These are phyloP conservation scores for Aleiodes sp. DNA, from an alignment of 1,140 invertebrate species.

Conservation along the genomic window DNA sequence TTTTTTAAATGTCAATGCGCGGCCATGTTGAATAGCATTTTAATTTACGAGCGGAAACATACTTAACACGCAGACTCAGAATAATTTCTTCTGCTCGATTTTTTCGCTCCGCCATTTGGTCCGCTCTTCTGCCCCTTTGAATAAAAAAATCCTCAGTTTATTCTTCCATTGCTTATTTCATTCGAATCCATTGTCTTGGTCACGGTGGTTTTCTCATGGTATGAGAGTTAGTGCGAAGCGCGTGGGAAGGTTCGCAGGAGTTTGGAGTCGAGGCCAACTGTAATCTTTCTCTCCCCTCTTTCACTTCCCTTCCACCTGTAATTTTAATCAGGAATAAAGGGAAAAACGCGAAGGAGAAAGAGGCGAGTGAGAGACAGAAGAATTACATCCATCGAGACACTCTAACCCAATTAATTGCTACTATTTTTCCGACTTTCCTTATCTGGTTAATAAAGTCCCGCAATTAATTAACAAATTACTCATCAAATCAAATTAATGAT, in stretches of 20 bases:
- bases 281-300: slow-evolving; percentile 11
- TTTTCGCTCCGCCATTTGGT: slow-evolving; percentile 6
- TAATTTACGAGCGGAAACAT: slow-evolving; percentile 62
- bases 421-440: slow-evolving; percentile 37
- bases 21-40: slow-evolving; percentile 7
- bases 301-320: slow-evolving; percentile 10
- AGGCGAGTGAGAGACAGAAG: not conserved
- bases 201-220: slow-evolving; percentile 55
- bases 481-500: slow-evolving; percentile 41
- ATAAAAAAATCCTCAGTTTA: slow-evolving; percentile 25
- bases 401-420: slow-evolving; percentile 56
- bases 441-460: slow-evolving; percentile 30
- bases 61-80: slow-evolving; percentile 53
- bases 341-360: not conserved
- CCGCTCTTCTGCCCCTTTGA: too few species aligned
- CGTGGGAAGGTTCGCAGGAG: slow-evolving; percentile 66
- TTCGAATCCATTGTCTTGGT: slow-evolving; percentile 57
- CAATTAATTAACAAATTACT: slow-evolving; percentile 54
- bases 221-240: slow-evolving; percentile 37
- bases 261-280: slow-evolving; percentile 46
- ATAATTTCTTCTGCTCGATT: slow-evolving; percentile 29
- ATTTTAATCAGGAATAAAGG: slow-evolving; percentile 23
- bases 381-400: slow-evolving; percentile 20
- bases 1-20: too few species aligned
- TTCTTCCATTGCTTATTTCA: slow-evolving; percentile 6